Base-by-base conservation (phyloP, 1,140 invertebrate genomes). In the Cephus cinctus region DNA sequence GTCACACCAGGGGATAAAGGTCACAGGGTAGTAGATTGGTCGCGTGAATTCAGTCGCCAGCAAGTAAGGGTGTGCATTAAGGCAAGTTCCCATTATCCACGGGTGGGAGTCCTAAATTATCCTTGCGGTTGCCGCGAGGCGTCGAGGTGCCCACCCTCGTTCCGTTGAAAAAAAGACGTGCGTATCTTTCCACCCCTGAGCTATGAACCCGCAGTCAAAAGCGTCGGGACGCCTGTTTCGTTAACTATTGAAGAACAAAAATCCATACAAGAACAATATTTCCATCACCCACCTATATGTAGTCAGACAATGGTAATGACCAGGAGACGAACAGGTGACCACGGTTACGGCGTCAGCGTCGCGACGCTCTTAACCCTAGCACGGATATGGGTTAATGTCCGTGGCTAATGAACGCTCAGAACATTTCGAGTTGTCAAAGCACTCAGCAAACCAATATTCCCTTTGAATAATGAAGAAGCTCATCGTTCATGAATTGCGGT, bases 41-140 rank as follows among this genome's bases (percentile, higher is more conserved):
- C n/a, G n/a, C n/a, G n/a, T n/a, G n/a, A n/a, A n/a, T n/a, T n/a
- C n/a, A n/a, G n/a, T n/a, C n/a, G n/a, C n/a, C n/a, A n/a, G n/a
- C n/a, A n/a, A n/a, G n/a, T n/a, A n/a, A n/a, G n/a, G 59, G 69
- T 63, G 68, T 71, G 69, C 69, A 73, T 73, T 75, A 73, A n/a
- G 69, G 64, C 59, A 65, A 71, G 57, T 67, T 64, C 58, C 71
- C 69, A 75, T 75, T 75, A 75, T 71, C 69, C 62, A 75, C 67
- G 69, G 64, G 66, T 69, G 67, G 67, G 61, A 73, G 68, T 69
- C 68, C 61, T 73, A 75, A 73, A 75, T 75, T 73, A 73, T 73
- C 69, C 63, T 63, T 61, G 54, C 52, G 43, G 39, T 59, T 60
- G 57, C 58, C 63, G 57, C 48, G 36, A 16, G 48, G 18, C 21